Evolutionary conservation across 2,113 vertebrate species (phyloP).

Genomic region (Casuarius casuarius): DNA sequence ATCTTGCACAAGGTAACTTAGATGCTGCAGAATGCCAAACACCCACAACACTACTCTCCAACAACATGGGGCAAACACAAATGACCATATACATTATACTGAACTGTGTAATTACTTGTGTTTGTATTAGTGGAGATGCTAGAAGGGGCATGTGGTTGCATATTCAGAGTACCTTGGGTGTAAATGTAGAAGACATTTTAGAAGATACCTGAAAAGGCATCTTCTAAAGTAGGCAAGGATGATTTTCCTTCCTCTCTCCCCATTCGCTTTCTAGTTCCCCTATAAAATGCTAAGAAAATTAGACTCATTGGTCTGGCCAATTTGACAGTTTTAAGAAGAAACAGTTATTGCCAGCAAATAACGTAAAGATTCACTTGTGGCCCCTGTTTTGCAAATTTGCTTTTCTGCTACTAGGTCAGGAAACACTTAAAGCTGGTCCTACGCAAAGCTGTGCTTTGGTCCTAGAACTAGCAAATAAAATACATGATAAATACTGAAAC

Average conservation of each 20-base stretch:
- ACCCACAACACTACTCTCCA: not conserved
- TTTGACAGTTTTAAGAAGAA: not conserved
- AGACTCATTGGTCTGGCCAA: not conserved
- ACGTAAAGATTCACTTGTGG: not conserved
- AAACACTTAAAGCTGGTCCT: not conserved
- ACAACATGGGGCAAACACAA: not conserved
- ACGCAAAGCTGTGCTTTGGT: not conserved
- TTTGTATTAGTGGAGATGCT: not conserved
- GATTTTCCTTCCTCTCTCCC: not conserved
- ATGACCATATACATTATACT: not conserved
- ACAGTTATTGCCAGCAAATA: not conserved
- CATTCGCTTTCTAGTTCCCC: not conserved
- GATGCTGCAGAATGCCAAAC: not conserved
- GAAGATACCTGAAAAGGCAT: not conserved
- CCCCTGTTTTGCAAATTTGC: not conserved
- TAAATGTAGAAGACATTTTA: not conserved
- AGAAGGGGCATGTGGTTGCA: not conserved
- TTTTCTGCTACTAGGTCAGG: constrained; percentile 3
- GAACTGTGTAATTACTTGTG: not conserved
- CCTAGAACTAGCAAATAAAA: not conserved
- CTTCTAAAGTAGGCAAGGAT: not conserved
- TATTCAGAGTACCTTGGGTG: not conserved
- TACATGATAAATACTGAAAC: not conserved
- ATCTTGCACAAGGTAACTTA: not conserved
- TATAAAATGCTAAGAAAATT: not conserved